Conservation (phyloP, 2,113 vertebrate species). For the Choloepus hoffmanni region DNA sequence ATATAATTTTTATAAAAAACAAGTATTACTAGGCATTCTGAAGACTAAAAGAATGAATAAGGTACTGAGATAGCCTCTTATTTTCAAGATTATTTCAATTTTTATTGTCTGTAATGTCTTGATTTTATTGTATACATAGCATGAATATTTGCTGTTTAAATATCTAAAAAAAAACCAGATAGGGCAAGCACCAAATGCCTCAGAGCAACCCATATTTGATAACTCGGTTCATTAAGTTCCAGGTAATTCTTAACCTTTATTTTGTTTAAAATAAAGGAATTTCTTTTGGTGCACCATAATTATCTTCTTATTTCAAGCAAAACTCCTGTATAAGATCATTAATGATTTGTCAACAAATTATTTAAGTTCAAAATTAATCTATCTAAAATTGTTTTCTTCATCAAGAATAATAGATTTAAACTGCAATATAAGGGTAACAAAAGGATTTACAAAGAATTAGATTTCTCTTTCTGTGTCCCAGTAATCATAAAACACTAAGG, state of each 20-base stretch:
- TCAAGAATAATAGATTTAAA: constrained; percentile 71
- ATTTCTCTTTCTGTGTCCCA: constrained; percentile 72
- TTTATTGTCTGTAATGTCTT: constrained; percentile 68
- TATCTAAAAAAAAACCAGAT: constrained; percentile 62
- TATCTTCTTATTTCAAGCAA: constrained; percentile 57
- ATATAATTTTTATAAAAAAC: constrained; percentile 82
- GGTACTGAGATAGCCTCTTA: constrained; percentile 63
- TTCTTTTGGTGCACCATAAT: constrained; percentile 8
- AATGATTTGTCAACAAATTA: constrained; percentile 68
- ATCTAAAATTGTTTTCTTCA: constrained; percentile 70
- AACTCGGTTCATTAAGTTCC: constrained; percentile 18
- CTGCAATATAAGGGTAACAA: constrained; percentile 74
- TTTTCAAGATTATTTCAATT: constrained; percentile 79
- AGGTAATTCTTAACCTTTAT: neutral
- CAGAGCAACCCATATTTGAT: neutral
- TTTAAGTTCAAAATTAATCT: constrained; percentile 77
- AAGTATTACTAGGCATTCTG: constrained; percentile 75
- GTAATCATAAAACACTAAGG: constrained; percentile 73
- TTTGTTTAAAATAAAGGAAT: constrained; percentile 67
- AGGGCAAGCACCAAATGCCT: constrained; percentile 27
- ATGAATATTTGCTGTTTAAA: constrained; percentile 50
- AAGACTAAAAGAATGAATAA: constrained; percentile 78
- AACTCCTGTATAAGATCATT: constrained; percentile 35
- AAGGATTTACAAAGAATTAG: constrained; percentile 66
- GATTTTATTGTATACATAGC: constrained; percentile 56